Percentiles rank a stretch among this genome's conserved stretches.
Evolutionary conservation across 2,888 invertebrate species (phyloP).

Genomic region (Barypeithes pellucidus): DNA sequence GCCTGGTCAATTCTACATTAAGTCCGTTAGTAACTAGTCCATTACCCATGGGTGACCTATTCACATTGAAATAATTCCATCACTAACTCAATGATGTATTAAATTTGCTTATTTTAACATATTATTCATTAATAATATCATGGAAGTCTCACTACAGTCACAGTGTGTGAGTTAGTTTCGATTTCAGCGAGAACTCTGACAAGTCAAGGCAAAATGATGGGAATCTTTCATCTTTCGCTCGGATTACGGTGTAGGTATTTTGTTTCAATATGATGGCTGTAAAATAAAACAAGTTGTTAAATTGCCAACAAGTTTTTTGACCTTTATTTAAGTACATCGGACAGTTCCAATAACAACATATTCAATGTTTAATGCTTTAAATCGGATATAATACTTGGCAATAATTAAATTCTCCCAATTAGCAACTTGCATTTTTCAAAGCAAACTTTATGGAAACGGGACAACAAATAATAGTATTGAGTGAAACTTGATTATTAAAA

Average conservation of each 20-base stretch:
- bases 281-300: slow-evolving; percentile 11
- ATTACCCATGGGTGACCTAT: too few species aligned
- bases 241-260: slow-evolving; percentile 20
- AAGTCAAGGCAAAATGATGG: slow-evolving; percentile 24
- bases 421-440: too few species aligned
- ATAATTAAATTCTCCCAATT: too few species aligned
- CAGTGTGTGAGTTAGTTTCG: neutral
- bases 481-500: too few species aligned
- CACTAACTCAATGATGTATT: too few species aligned
- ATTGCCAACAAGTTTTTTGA: slow-evolving; percentile 14
- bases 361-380: neutral
- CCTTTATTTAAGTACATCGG: slow-evolving; percentile 1
- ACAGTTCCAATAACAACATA: neutral
- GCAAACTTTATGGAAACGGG: too few species aligned
- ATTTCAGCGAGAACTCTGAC: slow-evolving; percentile 24
- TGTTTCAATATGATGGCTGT: slow-evolving; percentile 13
- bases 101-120: neutral
- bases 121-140: neutral
- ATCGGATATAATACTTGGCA: too few species aligned
- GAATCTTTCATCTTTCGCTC: slow-evolving; percentile 22
- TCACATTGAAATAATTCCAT: too few species aligned
- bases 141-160: neutral
- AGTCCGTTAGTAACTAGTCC: too few species aligned
- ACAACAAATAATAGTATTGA: too few species aligned
- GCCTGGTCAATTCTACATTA: too few species aligned